phyloP scores from a whole-genome alignment of 2,797 vertebrate species.

The Heliangelus exortis region DNA sequence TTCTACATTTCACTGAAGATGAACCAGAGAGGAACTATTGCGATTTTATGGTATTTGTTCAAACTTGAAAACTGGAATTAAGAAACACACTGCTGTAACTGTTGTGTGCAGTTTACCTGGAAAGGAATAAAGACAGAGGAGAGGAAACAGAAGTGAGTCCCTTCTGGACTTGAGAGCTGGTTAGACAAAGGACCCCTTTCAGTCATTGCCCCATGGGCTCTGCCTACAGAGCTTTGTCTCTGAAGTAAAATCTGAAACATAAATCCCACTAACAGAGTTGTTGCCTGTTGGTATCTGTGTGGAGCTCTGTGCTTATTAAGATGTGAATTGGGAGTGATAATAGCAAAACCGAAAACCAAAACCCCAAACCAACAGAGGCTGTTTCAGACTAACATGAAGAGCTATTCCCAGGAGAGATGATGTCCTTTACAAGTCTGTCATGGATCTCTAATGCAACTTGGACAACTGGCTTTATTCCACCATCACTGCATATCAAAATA shows the following conservation, averaged over 20 bases:
- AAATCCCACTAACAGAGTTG: not conserved
- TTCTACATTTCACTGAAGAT: not conserved
- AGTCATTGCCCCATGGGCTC: not conserved
- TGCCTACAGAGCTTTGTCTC: not conserved
- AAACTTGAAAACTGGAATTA: not conserved
- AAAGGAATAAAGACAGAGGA: not conserved
- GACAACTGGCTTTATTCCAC: slow-evolving; percentile 9
- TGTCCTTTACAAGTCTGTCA: not conserved
- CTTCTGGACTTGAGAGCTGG: not conserved
- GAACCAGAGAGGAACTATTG: not conserved
- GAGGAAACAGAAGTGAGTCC: not conserved
- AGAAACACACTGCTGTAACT: not conserved
- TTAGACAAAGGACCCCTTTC: not conserved
- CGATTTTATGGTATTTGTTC: not conserved
- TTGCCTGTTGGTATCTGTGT: not conserved
- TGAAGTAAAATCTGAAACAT: not conserved
- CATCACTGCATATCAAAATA: not conserved
- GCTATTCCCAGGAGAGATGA: not conserved
- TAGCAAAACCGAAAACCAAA: not conserved
- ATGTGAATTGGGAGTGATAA: not conserved
- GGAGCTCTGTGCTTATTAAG: not conserved
- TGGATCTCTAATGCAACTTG: not conserved
- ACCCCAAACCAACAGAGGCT: not conserved
- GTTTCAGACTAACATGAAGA: not conserved
- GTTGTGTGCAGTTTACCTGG: not conserved